Evolutionary conservation across 1,140 invertebrate genomes (phyloP).

Genomic region (Camponotus pennsylvanicus): DNA sequence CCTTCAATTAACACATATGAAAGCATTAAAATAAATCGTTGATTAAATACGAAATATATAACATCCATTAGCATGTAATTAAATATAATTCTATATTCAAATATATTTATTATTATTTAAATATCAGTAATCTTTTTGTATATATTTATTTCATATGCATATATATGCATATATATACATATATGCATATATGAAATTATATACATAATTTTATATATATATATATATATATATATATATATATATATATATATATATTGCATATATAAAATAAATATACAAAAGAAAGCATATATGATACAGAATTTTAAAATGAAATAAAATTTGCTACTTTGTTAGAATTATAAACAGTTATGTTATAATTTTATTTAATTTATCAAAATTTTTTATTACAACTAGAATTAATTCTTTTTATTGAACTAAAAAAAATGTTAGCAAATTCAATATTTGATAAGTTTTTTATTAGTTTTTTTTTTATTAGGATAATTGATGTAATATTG

Average conservation of each 20-base stretch:
- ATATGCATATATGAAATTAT: too few species aligned
- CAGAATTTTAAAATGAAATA: slow-evolving; percentile 31
- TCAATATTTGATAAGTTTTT: neutral
- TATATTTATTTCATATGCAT: neutral
- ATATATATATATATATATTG: too few species aligned
- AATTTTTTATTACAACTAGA: neutral
- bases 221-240: too few species aligned
- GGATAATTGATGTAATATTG: too few species aligned
- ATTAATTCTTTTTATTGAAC: neutral
- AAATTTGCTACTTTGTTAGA: slow-evolving; percentile 24
- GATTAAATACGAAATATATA: neutral
- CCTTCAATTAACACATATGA: neutral
- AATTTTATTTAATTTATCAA: slow-evolving; percentile 11
- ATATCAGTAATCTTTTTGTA: neutral
- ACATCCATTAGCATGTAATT: neutral
- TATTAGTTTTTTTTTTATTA: neutral
- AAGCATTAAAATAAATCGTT: slow-evolving; percentile 9
- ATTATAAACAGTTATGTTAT: too few species aligned
- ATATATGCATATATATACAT: too few species aligned
- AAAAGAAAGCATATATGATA: neutral
- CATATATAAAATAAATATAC: too few species aligned
- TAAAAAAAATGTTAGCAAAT: neutral
- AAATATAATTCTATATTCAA: neutral
- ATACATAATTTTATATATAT: too few species aligned
- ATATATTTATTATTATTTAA: neutral